phyloP scores from a whole-genome alignment of 2,113 vertebrate species.

The Ctenodactylus gundi region DNA sequence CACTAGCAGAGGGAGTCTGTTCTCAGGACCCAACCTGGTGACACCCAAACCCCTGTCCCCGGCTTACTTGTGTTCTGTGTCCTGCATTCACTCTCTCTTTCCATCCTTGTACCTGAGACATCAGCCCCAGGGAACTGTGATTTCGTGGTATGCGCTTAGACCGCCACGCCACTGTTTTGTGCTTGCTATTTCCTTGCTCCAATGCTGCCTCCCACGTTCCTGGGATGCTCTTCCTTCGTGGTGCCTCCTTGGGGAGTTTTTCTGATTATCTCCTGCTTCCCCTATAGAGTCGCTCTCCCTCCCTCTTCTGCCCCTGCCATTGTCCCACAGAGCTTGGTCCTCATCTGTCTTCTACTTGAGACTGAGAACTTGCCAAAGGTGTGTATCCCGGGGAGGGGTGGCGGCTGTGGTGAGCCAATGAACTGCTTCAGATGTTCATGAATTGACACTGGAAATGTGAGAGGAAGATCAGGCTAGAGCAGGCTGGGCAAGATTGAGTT shows the following conservation, averaged over 20 bases:
- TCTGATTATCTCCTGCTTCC: background rate
- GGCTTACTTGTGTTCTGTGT: background rate
- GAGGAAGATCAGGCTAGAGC: background rate
- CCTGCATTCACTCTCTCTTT: background rate
- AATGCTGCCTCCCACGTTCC: background rate
- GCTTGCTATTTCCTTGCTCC: background rate
- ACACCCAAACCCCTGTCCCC: background rate
- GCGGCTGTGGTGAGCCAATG: background rate
- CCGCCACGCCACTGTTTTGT: background rate
- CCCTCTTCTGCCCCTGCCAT: background rate
- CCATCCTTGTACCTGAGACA: background rate
- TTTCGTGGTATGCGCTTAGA: background rate
- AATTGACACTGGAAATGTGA: background rate
- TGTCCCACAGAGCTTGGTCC: background rate
- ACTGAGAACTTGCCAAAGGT: background rate
- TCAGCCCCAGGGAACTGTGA: background rate
- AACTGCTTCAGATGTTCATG: background rate
- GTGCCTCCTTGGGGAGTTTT: background rate
- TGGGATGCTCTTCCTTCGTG: background rate
- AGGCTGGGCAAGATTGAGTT: background rate
- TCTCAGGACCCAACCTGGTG: background rate
- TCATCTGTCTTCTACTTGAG: background rate
- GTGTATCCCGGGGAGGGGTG: too few relatives aligned
- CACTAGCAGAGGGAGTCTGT: background rate
- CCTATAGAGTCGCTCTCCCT: background rate